Conservation (phyloP, 2,888 invertebrate species). For the Caenorhabditis virilis region DNA sequence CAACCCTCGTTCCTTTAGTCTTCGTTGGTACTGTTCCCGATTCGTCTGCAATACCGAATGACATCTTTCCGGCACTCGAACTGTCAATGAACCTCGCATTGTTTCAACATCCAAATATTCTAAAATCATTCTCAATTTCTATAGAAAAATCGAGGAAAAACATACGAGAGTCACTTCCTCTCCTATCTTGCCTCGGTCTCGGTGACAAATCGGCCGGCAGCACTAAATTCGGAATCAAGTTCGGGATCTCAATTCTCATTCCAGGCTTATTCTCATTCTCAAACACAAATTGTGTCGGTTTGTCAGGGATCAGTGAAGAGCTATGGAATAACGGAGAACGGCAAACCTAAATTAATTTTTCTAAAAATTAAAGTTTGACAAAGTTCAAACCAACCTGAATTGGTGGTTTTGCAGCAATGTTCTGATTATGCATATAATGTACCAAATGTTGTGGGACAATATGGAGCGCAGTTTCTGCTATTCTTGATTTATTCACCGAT, state of each 20-base stretch:
- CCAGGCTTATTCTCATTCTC: slow-evolving; percentile 21
- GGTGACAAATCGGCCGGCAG: slow-evolving; percentile 39
- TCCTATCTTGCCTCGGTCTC: slow-evolving; percentile 36
- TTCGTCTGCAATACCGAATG: slow-evolving; percentile 53
- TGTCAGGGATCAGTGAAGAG: slow-evolving; percentile 52
- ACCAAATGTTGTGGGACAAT: slow-evolving; percentile 50
- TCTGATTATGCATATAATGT: slow-evolving; percentile 48
- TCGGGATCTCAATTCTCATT: slow-evolving; percentile 19
- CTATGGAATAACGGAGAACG: slow-evolving; percentile 56
- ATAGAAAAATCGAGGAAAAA: neutral
- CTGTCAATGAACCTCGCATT: slow-evolving; percentile 43
- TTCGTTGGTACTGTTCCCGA: slow-evolving; percentile 50
- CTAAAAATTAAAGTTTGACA: neutral
- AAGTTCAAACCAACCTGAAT: slow-evolving; percentile 37
- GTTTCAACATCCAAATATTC: slow-evolving; percentile 46
- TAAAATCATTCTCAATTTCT: slow-evolving; percentile 5
- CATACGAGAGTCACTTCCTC: slow-evolving; percentile 50
- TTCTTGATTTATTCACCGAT: slow-evolving; percentile 40
- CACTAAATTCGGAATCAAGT: slow-evolving; percentile 29
- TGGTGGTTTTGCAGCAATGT: slow-evolving; percentile 54
- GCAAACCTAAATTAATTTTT: slow-evolving; percentile 36
- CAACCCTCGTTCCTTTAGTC: slow-evolving; percentile 46
- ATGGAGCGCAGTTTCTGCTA: slow-evolving; percentile 43
- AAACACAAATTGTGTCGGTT: slow-evolving; percentile 51
- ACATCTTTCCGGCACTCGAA: slow-evolving; percentile 48